Conservation (phyloP, 2,113 vertebrate species). For the Astur gentilis region DNA sequence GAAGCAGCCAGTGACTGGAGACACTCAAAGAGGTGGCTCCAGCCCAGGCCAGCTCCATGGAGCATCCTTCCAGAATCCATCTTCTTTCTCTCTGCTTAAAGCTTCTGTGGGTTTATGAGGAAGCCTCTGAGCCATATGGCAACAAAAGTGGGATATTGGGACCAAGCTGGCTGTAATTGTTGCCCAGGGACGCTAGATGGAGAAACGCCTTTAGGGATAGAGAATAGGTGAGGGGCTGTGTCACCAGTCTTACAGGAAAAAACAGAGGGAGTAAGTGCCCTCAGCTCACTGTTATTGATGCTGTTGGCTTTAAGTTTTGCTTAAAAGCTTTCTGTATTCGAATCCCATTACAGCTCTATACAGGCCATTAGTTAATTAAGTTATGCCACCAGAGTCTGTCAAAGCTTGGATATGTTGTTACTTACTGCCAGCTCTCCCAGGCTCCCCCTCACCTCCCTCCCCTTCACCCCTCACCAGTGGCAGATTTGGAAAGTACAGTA, state of each 20-base stretch:
- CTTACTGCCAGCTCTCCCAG: constrained; percentile 11
- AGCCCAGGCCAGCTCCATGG: neutral
- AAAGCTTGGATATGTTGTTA: constrained; percentile 37
- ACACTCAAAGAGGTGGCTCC: neutral
- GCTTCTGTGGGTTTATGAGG: neutral
- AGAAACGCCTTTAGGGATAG: constrained; percentile 15
- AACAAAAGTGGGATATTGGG: neutral
- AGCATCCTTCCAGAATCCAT: neutral
- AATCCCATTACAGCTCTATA: constrained; percentile 47
- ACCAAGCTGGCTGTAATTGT: constrained; percentile 1
- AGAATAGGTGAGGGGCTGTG: neutral
- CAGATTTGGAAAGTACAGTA: constrained; percentile 6
- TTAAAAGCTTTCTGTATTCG: constrained; percentile 56
- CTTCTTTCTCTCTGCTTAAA: neutral
- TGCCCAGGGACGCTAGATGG: constrained; percentile 58
- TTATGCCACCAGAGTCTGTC: constrained; percentile 40
- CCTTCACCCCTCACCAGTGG: neutral
- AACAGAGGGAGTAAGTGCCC: neutral
- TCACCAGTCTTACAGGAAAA: neutral
- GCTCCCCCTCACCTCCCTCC: neutral
- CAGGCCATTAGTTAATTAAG: constrained; percentile 75
- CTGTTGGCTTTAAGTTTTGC: constrained; percentile 55
- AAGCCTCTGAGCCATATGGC: neutral
- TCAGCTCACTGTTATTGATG: constrained; percentile 36
- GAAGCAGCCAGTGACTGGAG: neutral